Base-by-base conservation (phyloP, 2,888 invertebrate species). In the Leuctra nigra region DNA sequence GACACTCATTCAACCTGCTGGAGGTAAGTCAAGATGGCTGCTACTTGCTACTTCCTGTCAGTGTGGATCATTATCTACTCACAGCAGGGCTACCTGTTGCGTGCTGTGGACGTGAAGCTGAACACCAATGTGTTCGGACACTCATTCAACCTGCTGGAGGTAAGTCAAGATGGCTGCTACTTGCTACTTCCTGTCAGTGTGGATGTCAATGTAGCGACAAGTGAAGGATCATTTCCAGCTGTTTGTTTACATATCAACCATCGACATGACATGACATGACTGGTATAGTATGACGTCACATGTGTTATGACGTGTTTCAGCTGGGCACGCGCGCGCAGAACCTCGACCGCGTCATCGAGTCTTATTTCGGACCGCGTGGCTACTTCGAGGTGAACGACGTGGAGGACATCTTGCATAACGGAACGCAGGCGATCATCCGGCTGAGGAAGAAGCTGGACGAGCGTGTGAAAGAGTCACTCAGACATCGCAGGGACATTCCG, bases 51-150 rank as follows among this genome's bases (percentile, higher is more conserved):
- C n/a, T n/a, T n/a, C n/a, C n/a, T n/a, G n/a, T n/a, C n/a, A n/a
- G n/a, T n/a, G n/a, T n/a, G n/a, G n/a, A n/a, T n/a, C 65, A 74
- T 91, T 1, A 89, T 92, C 66, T 92, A 84, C 73, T 91, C 91
- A 0, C 90, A 91, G 66, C 83, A 86, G 66, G 88, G 88, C 0
- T 92, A 83, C 72, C 66, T 91, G 2, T 91, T 91, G 0, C 77
- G 91, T 13, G 85, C 86, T 0, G 77, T 77, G 1, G 79, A 76
- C 55, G 64, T 89, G 6, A 91, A 91, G 72, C 66, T 91, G 0
- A 90, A 89, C 0, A 77, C 83, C 0, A 84, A 88, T 68, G 63
- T 91, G 1, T 91, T 91, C 64, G 91, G 91, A 23, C 85, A 85
- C 57, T 80, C 78, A 50, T 78, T 88, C 67, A 90, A 91, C 67